phyloP scores from a whole-genome alignment of 2,797 vertebrate genomes.

The Poecile montanus region DNA sequence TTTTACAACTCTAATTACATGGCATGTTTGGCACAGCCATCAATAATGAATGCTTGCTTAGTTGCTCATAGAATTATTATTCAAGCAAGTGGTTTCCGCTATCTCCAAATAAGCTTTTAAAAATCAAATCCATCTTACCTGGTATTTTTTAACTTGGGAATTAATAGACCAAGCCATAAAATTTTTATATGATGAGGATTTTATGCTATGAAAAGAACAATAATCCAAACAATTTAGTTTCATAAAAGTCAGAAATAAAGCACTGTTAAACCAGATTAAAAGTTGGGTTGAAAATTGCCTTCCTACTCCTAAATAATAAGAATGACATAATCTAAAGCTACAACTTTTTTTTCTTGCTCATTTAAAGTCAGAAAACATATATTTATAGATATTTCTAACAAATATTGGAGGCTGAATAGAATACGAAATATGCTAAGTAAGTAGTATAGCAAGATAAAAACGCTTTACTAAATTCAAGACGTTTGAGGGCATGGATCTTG shows the following conservation, averaged over 20 bases:
- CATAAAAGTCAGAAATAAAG: constrained; percentile 2
- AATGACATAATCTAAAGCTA: not conserved
- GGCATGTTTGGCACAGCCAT: not conserved
- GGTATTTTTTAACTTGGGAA: not conserved
- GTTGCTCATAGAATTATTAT: not conserved
- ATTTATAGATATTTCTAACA: not conserved
- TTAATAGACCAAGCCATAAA: constrained; percentile 23
- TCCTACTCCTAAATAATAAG: not conserved
- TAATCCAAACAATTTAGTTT: not conserved
- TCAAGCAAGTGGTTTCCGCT: not conserved
- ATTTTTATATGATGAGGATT: not conserved
- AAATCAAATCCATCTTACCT: constrained; percentile 24
- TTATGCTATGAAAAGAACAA: not conserved
- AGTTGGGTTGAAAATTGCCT: not conserved
- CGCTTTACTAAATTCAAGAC: not conserved
- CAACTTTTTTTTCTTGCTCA: not conserved
- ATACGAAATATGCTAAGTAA: not conserved
- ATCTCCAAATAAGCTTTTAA: constrained; percentile 25
- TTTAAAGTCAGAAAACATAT: not conserved
- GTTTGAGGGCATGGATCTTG: not conserved
- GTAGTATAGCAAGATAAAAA: not conserved
- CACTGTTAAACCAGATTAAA: not conserved
- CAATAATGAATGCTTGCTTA: constrained; percentile 29
- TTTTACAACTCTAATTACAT: constrained; percentile 14
- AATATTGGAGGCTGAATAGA: not conserved